phyloP scores from a whole-genome alignment of 1,140 invertebrate species.

The Heliconius congener region DNA sequence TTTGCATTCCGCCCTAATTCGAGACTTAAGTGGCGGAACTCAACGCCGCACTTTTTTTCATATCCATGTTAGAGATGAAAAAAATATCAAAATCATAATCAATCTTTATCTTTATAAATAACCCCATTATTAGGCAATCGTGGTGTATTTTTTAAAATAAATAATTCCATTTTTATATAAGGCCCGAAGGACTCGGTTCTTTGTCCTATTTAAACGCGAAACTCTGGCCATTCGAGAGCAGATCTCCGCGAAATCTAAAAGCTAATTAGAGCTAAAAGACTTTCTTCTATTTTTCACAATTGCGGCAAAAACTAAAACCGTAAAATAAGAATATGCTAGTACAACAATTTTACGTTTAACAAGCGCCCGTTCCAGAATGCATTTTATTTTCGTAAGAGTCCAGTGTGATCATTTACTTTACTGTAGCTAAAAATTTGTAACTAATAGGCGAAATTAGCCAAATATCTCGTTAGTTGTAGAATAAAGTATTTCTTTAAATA shows the following conservation, averaged over 20 bases:
- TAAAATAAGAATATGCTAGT: slow-evolving; percentile 12
- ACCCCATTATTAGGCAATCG: too few relatives aligned
- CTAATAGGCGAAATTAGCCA: background rate
- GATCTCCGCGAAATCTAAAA: slow-evolving; percentile 39
- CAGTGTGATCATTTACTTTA: background rate
- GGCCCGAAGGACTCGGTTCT: slow-evolving; percentile 25
- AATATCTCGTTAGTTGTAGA: too few relatives aligned
- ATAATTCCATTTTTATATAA: slow-evolving; percentile 6
- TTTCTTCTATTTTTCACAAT: slow-evolving; percentile 37
- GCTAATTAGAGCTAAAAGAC: slow-evolving; percentile 36
- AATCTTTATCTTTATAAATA: too few relatives aligned
- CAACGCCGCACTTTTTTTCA: background rate
- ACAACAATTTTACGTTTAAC: slow-evolving; percentile 4
- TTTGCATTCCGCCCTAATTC: too few relatives aligned
- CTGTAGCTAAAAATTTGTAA: background rate
- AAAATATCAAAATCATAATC: too few relatives aligned
- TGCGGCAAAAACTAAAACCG: slow-evolving; percentile 26
- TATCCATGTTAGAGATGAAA: too few relatives aligned
- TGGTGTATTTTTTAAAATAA: too few relatives aligned
- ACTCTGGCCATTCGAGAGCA: slow-evolving; percentile 40
- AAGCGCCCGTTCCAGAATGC: background rate
- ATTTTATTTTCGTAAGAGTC: background rate
- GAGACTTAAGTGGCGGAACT: too few relatives aligned
- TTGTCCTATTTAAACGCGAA: slow-evolving; percentile 33
- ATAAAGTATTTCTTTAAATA: too few relatives aligned